Evolutionary conservation across 2,797 vertebrate genomes (phyloP).

Genomic region (Amazona ochrocephala): DNA sequence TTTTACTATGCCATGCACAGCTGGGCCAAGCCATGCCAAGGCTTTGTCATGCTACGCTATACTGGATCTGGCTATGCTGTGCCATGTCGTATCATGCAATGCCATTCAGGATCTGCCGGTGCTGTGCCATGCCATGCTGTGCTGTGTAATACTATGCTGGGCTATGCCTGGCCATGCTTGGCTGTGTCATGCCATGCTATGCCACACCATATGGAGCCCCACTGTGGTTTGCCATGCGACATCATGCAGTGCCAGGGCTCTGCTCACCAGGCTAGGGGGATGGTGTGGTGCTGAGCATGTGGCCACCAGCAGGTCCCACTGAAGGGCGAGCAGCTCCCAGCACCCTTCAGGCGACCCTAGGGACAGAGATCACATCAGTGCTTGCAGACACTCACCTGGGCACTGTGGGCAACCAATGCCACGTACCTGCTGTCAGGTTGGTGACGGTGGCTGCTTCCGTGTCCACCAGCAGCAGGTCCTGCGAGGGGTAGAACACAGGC

Average conservation of each 20-base stretch:
- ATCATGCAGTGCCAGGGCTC: accelerated
- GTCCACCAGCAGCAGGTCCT: slow-evolving; percentile 85
- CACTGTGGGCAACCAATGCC: accelerated
- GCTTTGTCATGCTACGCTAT: neutral
- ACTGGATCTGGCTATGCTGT: neutral
- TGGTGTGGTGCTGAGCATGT: slow-evolving; percentile 81
- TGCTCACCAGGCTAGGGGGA: slow-evolving; percentile 80
- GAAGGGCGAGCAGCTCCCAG: slow-evolving; percentile 84
- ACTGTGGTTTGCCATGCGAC: accelerated
- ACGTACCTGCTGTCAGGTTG: slow-evolving; percentile 79
- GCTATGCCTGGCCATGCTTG: neutral
- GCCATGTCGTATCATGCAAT: neutral
- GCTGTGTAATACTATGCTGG: neutral
- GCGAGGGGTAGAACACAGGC: neutral
- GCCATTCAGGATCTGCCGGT: neutral
- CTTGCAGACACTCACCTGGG: accelerated
- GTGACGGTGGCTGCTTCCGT: slow-evolving; percentile 71
- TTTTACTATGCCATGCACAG: neutral
- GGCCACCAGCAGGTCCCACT: slow-evolving; percentile 84
- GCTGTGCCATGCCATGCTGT: neutral
- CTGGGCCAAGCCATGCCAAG: accelerated
- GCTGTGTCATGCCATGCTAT: too few species aligned
- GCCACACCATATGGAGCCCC: neutral
- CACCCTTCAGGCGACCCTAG: slow-evolving; percentile 74
- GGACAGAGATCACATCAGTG: neutral